These are phyloP conservation scores for Archips crataeganus DNA, from an alignment of 2,888 invertebrate genomes.

Conservation along the genomic window DNA sequence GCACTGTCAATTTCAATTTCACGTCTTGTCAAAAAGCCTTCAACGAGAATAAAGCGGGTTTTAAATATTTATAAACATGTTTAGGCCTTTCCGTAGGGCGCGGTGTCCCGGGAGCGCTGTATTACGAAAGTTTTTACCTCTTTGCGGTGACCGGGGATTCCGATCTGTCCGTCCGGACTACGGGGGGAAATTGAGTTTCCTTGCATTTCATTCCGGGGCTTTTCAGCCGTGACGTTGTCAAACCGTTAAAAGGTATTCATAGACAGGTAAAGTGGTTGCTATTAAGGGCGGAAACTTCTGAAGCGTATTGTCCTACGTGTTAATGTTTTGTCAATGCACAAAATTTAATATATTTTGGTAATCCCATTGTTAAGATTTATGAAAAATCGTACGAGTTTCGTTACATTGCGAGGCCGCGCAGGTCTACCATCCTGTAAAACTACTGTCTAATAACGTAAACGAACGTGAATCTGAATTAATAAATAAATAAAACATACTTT, in stretches of 20 bases:
- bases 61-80: constrained; percentile 62
- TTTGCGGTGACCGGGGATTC: constrained; percentile 53
- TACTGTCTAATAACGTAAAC: too few species aligned
- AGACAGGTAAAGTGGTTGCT: constrained; percentile 6
- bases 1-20: constrained; percentile 21
- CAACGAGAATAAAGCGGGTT: constrained; percentile 54
- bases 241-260: constrained; percentile 37
- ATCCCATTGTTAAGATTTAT: neutral
- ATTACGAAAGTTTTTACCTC: constrained; percentile 68
- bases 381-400: too few species aligned
- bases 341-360: neutral
- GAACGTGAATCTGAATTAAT: too few species aligned
- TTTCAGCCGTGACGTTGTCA: constrained; percentile 54
- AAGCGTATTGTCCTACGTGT: constrained; percentile 1
- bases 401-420: too few species aligned
- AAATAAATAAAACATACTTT: too few species aligned
- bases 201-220: constrained; percentile 67
- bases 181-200: constrained; percentile 70
- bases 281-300: constrained; percentile 8
- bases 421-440: too few species aligned
- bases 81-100: constrained; percentile 52
- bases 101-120: constrained; percentile 48
- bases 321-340: neutral
- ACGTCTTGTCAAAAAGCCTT: constrained; percentile 24
- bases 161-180: constrained; percentile 55